phyloP scores from a whole-genome alignment of 2,113 vertebrate genomes.

The Picathartes gymnocephalus region DNA sequence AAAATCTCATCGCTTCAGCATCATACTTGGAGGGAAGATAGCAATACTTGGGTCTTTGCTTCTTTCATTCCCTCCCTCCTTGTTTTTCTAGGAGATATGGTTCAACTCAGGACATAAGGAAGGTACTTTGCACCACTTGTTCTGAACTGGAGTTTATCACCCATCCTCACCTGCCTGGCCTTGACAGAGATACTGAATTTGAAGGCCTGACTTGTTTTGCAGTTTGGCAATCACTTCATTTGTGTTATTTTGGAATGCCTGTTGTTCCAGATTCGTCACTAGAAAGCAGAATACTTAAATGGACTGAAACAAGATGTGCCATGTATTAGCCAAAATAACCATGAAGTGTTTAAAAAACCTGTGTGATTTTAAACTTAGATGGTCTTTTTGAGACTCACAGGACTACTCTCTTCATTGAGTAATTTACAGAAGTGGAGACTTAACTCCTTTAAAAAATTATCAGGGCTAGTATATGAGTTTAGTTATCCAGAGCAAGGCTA shows the following conservation, averaged over 20 bases:
- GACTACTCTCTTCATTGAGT: not conserved
- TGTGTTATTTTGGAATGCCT: not conserved
- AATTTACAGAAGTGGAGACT: not conserved
- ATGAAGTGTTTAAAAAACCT: not conserved
- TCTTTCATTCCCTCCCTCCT: not conserved
- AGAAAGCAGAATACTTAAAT: not conserved
- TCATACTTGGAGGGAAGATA: constrained; percentile 1
- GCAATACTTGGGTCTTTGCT: not conserved
- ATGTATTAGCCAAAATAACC: not conserved
- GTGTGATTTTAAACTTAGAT: not conserved
- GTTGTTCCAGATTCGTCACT: not conserved
- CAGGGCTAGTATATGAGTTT: not conserved
- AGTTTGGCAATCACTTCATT: not conserved
- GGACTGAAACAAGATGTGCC: not conserved
- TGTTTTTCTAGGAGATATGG: fast-evolving
- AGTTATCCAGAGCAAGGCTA: not conserved
- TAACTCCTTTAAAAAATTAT: not conserved
- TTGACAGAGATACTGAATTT: not conserved
- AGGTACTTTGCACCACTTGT: not conserved
- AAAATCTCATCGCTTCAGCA: constrained; percentile 30
- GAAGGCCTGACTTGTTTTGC: not conserved
- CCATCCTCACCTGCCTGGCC: not conserved
- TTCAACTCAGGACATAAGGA: not conserved
- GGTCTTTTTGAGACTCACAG: not conserved
- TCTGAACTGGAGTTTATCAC: not conserved